Percentiles rank a stretch among this genome's conserved stretches.
Evolutionary conservation across 2,888 invertebrate genomes (phyloP).

Genomic region (Thecocarcelia acutangulata): DNA sequence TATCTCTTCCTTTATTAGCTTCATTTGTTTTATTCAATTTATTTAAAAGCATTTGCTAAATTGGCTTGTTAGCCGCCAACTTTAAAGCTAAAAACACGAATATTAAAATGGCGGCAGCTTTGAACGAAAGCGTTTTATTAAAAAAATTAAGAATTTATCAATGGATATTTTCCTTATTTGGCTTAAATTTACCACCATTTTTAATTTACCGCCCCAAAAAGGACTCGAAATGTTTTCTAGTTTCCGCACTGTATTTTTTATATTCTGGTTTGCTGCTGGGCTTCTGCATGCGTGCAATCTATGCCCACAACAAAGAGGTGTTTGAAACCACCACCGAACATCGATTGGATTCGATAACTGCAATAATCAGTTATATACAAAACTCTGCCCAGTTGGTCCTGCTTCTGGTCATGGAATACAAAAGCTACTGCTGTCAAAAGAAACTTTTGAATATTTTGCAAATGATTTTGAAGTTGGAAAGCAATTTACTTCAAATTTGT

Average conservation of each 20-base stretch:
- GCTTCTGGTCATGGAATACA: conserved; percentile 14
- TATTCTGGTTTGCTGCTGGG: conserved; percentile 4
- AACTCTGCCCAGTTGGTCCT: conserved; percentile 2
- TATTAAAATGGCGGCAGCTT: not conserved
- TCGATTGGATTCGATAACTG: conserved; percentile 22
- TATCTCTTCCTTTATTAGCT: not conserved
- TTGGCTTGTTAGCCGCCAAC: not conserved
- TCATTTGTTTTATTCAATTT: not conserved
- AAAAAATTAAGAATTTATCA: conserved; percentile 38
- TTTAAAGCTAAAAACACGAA: not conserved
- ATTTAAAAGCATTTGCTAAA: not conserved
- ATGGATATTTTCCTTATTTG: conserved; percentile 40
- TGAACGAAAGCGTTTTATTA: conserved; percentile 13
- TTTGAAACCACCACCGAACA: rapidly evolving
- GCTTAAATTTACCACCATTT: conserved; percentile 39
- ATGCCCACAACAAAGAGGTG: conserved; percentile 12
- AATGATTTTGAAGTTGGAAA: conserved; percentile 15
- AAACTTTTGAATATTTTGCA: conserved; percentile 11
- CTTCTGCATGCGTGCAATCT: not conserved
- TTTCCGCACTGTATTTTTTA: not conserved
- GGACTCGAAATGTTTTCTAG: conserved; percentile 1
- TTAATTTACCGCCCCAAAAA: not conserved
- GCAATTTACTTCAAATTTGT: not conserved
- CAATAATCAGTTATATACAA: conserved; percentile 13
- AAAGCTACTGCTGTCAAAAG: not conserved